phyloP scores from a whole-genome alignment of 1,140 invertebrate genomes.

The Lordiphosa collinella region DNA sequence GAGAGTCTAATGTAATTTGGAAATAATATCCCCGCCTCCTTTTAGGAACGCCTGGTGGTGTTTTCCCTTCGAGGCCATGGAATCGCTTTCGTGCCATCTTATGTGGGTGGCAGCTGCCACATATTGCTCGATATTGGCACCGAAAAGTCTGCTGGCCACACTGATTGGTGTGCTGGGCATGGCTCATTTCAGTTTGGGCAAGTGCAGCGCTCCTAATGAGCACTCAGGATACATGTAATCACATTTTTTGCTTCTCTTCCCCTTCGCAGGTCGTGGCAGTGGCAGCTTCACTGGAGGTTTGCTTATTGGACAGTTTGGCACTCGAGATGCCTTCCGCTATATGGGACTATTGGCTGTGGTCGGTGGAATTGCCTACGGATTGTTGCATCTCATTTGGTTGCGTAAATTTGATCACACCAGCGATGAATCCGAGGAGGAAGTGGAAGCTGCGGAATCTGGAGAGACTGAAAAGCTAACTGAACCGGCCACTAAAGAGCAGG shows the following conservation, averaged over 20 bases:
- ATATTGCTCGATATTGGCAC: conserved; percentile 89
- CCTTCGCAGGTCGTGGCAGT: conserved; percentile 83
- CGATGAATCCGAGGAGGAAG: conserved; percentile 79
- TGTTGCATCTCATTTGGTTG: conserved; percentile 87
- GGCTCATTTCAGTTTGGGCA: conserved; percentile 90
- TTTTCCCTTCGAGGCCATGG: conserved; percentile 91
- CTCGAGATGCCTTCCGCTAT: conserved; percentile 86
- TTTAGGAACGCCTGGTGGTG: conserved; percentile 90
- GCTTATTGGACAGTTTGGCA: conserved; percentile 86
- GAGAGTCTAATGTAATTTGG: conserved; percentile 49
- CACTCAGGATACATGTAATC: conserved; percentile 26
- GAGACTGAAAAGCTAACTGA: conserved; percentile 83
- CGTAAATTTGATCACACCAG: conserved; percentile 82
- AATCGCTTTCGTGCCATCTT: conserved; percentile 90
- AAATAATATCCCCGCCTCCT: conserved; percentile 19
- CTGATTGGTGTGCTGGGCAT: conserved; percentile 90
- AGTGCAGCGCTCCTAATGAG: conserved; percentile 35
- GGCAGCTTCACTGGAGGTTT: conserved; percentile 90
- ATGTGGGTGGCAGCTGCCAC: conserved; percentile 94
- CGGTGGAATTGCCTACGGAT: conserved; percentile 85
- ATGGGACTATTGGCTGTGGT: conserved; percentile 87
- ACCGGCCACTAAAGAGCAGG: conserved; percentile 83
- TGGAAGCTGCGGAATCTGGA: conserved; percentile 80
- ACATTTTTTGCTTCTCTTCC: conserved; percentile 68
- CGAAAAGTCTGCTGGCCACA: conserved; percentile 89